phyloP scores from a whole-genome alignment of 2,888 invertebrate species.

The Tryphoninae sp. region DNA sequence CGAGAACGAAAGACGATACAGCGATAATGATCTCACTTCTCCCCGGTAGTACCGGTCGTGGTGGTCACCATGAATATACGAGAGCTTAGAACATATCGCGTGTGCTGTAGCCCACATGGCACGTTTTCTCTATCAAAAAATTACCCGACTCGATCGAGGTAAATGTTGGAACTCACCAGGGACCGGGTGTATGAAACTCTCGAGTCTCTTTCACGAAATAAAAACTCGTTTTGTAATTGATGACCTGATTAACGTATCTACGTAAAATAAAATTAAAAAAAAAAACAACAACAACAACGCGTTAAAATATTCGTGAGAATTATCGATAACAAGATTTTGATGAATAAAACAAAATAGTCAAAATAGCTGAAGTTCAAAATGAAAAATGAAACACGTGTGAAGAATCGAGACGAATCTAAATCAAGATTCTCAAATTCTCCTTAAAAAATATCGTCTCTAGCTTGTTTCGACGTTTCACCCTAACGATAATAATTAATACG shows the following conservation, averaged over 20 bases:
- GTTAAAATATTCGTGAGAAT: conserved; percentile 40
- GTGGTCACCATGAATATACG: conserved; percentile 1
- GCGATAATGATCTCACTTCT: conserved; percentile 45
- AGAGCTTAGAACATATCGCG: background rate
- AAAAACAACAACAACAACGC: background rate
- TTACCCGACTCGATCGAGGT: background rate
- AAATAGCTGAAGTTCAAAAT: background rate
- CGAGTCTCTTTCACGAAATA: conserved; percentile 6
- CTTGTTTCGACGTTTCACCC: conserved; percentile 19
- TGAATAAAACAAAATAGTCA: background rate
- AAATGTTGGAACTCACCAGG: background rate
- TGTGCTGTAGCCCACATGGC: background rate
- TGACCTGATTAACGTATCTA: conserved; percentile 38
- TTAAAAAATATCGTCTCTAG: conserved; percentile 7
- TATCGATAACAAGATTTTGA: conserved; percentile 29
- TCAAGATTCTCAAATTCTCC: conserved; percentile 58
- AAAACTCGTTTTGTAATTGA: conserved; percentile 56
- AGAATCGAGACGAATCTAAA: conserved; percentile 47
- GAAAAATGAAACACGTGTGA: background rate
- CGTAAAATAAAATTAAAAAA: conserved; percentile 31
- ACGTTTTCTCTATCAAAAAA: conserved; percentile 13
- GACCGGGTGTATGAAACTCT: conserved; percentile 28
- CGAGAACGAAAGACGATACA: conserved; percentile 39
- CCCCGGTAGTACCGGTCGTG: conserved; percentile 21
- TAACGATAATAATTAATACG: background rate